Conservation (phyloP, 2,113 vertebrate genomes). For the Peromyscus maniculatus region DNA sequence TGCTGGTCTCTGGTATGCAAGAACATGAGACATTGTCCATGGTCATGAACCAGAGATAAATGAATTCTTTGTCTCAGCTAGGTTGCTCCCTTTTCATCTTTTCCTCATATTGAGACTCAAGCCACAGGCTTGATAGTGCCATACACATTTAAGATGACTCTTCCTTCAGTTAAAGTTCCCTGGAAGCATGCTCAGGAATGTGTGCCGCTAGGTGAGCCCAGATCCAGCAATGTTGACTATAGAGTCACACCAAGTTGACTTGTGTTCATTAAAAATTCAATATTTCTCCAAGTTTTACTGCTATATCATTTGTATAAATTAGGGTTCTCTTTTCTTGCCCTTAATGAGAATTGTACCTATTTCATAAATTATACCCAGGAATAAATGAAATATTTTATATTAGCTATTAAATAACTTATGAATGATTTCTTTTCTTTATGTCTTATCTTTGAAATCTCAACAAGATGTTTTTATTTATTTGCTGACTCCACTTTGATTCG, state of each 20-base stretch:
- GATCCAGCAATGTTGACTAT: not conserved
- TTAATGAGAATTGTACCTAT: not conserved
- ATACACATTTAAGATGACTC: not conserved
- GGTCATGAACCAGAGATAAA: not conserved
- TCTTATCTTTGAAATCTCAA: not conserved
- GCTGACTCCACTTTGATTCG: not conserved
- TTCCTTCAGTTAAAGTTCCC: not conserved
- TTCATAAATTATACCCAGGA: not conserved
- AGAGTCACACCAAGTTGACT: not conserved
- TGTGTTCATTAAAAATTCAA: not conserved
- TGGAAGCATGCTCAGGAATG: not conserved
- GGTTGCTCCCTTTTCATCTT: not conserved
- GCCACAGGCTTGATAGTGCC: too few relatives aligned
- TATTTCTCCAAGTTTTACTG: not conserved
- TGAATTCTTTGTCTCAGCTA: too few relatives aligned
- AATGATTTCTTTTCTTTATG: conserved; percentile 30
- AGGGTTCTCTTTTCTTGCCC: not conserved
- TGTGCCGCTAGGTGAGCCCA: not conserved
- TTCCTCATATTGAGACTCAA: not conserved
- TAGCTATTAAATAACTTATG: not conserved
- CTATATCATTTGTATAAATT: not conserved
- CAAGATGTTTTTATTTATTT: not conserved
- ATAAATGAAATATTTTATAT: conserved; percentile 35
- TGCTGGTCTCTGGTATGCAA: too few relatives aligned
- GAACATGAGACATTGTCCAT: not conserved